Conservation (phyloP, 2,113 vertebrate species). For the Tychaedon coryphoeus region DNA sequence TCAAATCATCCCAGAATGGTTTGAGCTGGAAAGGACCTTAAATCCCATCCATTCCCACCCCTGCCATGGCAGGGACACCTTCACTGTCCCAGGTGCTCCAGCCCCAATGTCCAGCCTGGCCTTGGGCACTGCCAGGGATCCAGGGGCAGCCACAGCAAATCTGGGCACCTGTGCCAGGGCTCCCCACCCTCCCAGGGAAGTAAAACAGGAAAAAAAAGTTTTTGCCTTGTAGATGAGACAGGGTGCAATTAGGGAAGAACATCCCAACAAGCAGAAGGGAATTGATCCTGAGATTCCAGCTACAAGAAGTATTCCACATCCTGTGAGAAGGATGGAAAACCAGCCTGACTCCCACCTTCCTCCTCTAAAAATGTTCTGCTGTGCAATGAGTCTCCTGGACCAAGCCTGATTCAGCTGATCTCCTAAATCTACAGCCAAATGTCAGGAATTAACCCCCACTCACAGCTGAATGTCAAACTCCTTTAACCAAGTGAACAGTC, state of each 20-base stretch:
- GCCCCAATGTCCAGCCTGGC: fast-evolving
- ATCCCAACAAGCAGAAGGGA: neutral
- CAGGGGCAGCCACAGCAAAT: neutral
- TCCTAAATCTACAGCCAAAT: neutral
- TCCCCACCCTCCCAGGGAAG: fast-evolving
- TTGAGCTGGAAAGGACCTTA: neutral
- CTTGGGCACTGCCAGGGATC: neutral
- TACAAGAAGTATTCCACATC: neutral
- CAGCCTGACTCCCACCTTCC: neutral
- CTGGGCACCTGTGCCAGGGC: neutral
- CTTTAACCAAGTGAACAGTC: neutral
- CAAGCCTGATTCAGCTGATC: neutral
- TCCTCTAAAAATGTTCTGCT: neutral
- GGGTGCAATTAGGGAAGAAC: fast-evolving
- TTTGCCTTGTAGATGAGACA: neutral
- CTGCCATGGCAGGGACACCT: neutral
- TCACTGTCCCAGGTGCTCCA: neutral
- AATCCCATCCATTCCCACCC: fast-evolving
- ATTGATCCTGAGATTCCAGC: fast-evolving
- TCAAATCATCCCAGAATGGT: neutral
- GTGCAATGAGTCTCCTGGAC: neutral
- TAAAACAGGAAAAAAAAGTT: fast-evolving
- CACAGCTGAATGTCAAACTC: neutral
- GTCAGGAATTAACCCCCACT: neutral
- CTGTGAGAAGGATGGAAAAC: neutral